Base-by-base conservation (phyloP, 37 sponge, comb jelly and placozoan genomes). In the Oopsacas minuta region DNA sequence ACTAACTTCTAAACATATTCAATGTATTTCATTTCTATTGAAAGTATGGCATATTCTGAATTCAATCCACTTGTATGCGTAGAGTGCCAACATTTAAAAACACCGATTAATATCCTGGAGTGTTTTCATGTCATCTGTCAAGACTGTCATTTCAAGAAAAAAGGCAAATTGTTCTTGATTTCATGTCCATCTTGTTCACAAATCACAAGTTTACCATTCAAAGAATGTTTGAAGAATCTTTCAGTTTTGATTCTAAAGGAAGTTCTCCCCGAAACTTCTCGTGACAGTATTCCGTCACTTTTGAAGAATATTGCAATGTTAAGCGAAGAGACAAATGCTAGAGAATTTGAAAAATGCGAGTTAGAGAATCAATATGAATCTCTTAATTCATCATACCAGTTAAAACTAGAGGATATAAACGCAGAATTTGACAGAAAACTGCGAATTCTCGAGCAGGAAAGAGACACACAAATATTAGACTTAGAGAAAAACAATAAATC, bases 41-140 rank as follows among this genome's bases (percentile, higher is more conserved):
- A 61, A 61, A 10, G 28, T 17, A 61, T 61, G 75, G 75, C 75
- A 32, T 25, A 12, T 61, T 61, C 17, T 25, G 75, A 61, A 61
- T 10, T 61, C 17, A 61, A 61, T 12, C 75, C 75, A 32, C 28
- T 61, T 32, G 75, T 61, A 25, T 61, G 75, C 30, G 22, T 61
- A 61, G 75, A 25, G 22, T 61, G 75, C 75, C 7, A 61, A 25
- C 30, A 32, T 10, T 61, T 25, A 32, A 61, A 61, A 7, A 3
- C 75, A 34, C 75, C 75, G 7, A 61, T 61, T 12, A 61, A 61
- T n/a, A 61, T 61, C 22, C 30, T 61, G 75, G 75, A 61, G 28
- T 61, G 75, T 61, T 61, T 61, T n/a, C 75, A 61, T 12, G 75
- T 61, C 22, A 61, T 61, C 22, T 61, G 75, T 61, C 28, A 61